Evolutionary conservation across 2,113 vertebrate species (phyloP).

Genomic region (Melanotaenia duboulayi): DNA sequence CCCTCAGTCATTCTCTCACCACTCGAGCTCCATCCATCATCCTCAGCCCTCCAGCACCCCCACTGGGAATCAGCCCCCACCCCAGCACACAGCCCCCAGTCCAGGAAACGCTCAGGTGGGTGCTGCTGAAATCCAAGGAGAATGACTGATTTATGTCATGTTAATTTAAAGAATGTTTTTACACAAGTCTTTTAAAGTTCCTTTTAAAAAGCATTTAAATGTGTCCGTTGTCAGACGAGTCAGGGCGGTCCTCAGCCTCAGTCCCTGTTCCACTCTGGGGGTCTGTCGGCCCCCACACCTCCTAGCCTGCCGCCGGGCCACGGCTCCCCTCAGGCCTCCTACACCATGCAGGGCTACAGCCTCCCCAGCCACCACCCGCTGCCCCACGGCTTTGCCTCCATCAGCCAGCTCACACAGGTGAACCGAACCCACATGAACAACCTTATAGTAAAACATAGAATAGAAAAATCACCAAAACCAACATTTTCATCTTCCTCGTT

Average conservation of each 20-base stretch:
- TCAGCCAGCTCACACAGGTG: conserved; percentile 78
- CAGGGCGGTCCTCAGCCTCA: conserved; percentile 86
- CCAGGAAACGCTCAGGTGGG: conserved; percentile 77
- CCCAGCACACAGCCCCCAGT: conserved; percentile 88
- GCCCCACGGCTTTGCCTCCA: conserved; percentile 64
- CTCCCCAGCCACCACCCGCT: conserved; percentile 86
- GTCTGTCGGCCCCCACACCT: conserved; percentile 83
- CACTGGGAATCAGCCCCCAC: conserved; percentile 86
- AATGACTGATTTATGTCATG: too few relatives aligned
- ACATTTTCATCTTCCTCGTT: too few relatives aligned
- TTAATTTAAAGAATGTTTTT: too few relatives aligned
- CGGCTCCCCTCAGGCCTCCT: conserved; percentile 88
- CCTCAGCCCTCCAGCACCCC: conserved; percentile 90
- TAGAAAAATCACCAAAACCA: too few relatives aligned
- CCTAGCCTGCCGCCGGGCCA: conserved; percentile 88
- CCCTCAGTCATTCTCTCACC: conserved; percentile 88
- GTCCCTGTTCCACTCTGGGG: conserved; percentile 87
- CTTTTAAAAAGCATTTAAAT: too few relatives aligned
- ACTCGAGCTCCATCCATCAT: conserved; percentile 85
- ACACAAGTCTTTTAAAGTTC: too few relatives aligned
- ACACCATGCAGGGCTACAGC: conserved; percentile 86
- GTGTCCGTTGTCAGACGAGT: conserved; percentile 67
- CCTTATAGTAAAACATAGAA: too few relatives aligned
- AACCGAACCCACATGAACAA: not conserved
- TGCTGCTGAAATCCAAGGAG: too few relatives aligned